These are phyloP conservation scores for Drosophila aldrichi DNA, from an alignment of 2,888 invertebrate genomes.

Conservation along the genomic window DNA sequence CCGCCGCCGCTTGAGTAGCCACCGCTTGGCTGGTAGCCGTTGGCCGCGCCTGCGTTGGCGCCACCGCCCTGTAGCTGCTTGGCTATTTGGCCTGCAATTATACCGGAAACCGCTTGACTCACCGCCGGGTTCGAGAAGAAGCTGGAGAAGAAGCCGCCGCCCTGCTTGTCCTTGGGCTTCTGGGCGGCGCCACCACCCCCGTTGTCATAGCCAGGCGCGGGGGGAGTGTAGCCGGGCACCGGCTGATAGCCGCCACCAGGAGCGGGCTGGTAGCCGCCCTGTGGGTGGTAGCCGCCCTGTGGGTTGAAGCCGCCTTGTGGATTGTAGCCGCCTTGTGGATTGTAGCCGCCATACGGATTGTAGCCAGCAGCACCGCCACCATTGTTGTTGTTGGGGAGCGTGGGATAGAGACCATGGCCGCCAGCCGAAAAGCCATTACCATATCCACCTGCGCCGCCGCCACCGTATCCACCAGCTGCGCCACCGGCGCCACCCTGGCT, in stretches of 20 bases:
- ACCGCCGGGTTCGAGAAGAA: slow-evolving; percentile 84
- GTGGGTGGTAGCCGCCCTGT: slow-evolving; percentile 9
- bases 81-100: slow-evolving; percentile 84
- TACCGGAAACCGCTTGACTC: slow-evolving; percentile 84
- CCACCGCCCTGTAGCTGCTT: slow-evolving; percentile 83
- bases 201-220: slow-evolving; percentile 79
- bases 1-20: slow-evolving; percentile 73
- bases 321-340: slow-evolving; percentile 68
- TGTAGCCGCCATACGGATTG: slow-evolving; percentile 70
- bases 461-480: slow-evolving; percentile 81
- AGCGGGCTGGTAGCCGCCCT: slow-evolving; percentile 60
- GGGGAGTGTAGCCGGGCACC: slow-evolving; percentile 74
- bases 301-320: slow-evolving; percentile 64
- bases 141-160: slow-evolving; percentile 83
- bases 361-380: slow-evolving; percentile 49
- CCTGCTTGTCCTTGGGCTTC: slow-evolving; percentile 82
- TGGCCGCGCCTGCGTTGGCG: slow-evolving; percentile 62
- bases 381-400: slow-evolving; percentile 72
- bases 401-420: slow-evolving; percentile 83
- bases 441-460: slow-evolving; percentile 75
- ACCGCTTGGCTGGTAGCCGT: slow-evolving; percentile 67
- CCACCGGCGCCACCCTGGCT: slow-evolving; percentile 70
- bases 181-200: slow-evolving; percentile 63
- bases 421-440: slow-evolving; percentile 84
- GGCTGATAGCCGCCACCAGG: slow-evolving; percentile 71